These are phyloP conservation scores for Campoplex capitator DNA, from an alignment of 2,888 invertebrate genomes.

Conservation along the genomic window DNA sequence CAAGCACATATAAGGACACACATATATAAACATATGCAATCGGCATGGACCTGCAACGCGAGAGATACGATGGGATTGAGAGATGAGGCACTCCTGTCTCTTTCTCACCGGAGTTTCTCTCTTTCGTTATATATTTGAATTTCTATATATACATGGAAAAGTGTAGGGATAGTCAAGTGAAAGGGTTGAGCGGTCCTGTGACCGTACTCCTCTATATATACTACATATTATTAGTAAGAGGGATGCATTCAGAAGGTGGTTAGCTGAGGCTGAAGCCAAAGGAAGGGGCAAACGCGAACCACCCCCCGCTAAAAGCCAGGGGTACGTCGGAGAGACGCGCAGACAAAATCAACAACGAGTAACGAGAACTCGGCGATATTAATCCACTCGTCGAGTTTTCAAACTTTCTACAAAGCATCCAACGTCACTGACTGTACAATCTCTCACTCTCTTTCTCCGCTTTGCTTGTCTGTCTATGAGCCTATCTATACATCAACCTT, in stretches of 20 bases:
- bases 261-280: conserved; percentile 58
- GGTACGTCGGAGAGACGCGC: conserved; percentile 77
- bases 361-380: conserved; percentile 85
- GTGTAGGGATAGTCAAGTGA: conserved; percentile 54
- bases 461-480: conserved; percentile 70
- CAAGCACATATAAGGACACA: conserved; percentile 73
- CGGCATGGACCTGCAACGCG: conserved; percentile 64
- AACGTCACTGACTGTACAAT: conserved; percentile 67
- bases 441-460: conserved; percentile 52
- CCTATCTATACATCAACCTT: conserved; percentile 55
- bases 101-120: conserved; percentile 29
- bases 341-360: conserved; percentile 85
- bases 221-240: conserved; percentile 69
- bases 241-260: conserved; percentile 71
- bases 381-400: conserved; percentile 85
- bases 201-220: conserved; percentile 58
- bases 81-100: conserved; percentile 59
- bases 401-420: conserved; percentile 84
- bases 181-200: conserved; percentile 66
- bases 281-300: conserved; percentile 56
- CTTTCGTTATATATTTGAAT: conserved; percentile 19
- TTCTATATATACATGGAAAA: conserved; percentile 7
- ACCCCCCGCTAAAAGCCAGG: conserved; percentile 73
- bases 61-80: conserved; percentile 63
- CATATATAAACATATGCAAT: conserved; percentile 43